Evolutionary conservation across 2,797 vertebrate genomes (phyloP), one percentile per base, ranked within the genome.

Genomic region (Triplophysa yarkandensis): DNA sequence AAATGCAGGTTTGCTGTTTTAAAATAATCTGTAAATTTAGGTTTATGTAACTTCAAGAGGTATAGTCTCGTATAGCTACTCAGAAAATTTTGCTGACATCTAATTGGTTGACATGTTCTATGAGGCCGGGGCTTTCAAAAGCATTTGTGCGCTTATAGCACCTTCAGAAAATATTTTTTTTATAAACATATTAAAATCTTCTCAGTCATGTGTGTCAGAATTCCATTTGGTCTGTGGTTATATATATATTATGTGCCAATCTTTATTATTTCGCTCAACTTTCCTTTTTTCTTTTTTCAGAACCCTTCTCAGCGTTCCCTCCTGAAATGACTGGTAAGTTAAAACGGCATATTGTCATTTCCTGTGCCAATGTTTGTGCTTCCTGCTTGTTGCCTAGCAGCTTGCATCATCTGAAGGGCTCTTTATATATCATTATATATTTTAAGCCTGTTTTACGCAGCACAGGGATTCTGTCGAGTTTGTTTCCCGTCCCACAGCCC

Each of bases 291-390:
- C 39, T 70, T 39, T 77, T 79, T 80, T 68, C 92, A 98, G 97
- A 97, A 87, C 96, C 96, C 71, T 93, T 95, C 78, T 92, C 92
- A 50, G 95, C 95, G 79, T 95, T 98, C 83, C 94, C 94, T 81
- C 95, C 95, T 72, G 94, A 94, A 89, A 92, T 94, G 85, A 89
- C 86, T 72, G 93, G 93, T 93, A 87, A 93, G 92, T 91, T 84
- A 85, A 78, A 36, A 43, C 62, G 55, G 28, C 77, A 68, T 90
- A 92, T 61, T 55, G 79, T 25, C 79, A 55, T 69, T 86, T 86
- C 77, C 84, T 86, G 80, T 89, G 84, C 83, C 66, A 81, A 84
- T 81, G 85, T 83, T 78, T 89, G 80, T 89, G 90, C 89, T 91
- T 89, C 81, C 87, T 88, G 90, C 90, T 86, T 88, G 85, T 87